Base-by-base conservation (phyloP, 2,113 vertebrate genomes). In the Ptilonorhynchus violaceus region DNA sequence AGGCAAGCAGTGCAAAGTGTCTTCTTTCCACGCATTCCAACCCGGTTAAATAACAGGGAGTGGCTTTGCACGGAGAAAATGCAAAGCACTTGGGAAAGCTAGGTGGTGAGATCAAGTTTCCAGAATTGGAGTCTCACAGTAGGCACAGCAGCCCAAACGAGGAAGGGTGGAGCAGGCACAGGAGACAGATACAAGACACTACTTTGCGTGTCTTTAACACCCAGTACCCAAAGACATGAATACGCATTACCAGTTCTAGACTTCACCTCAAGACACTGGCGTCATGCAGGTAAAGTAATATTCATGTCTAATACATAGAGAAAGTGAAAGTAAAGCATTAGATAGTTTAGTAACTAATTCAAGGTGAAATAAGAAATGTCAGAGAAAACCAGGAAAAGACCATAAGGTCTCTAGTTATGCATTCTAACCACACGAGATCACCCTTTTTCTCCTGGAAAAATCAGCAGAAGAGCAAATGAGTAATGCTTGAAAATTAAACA, bases 11-110 rank as follows among this genome's bases (percentile, higher is more conserved):
- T 55, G 66, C 60, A 19, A 93, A 96, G 91, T 85, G 64, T 72
- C 95, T 92, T 92, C 73, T 94, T 91, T 96, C 89, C 93, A 95
- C 76, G 72, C 95, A 96, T 97, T 97, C 96, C 95, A 95, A 83
- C 44, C 52, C 1, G 0, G 33, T 93, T 91, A 92, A 97, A 87
- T 92, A 96, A 95, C 80, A 92, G 82, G 94, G 96, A 96, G 93
- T 56, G 91, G 68, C 73, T 93, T 67, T 49, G 37, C 86, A 84
- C 63, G 68, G 89, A 91, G 94, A 86, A 95, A 96, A 96, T 23
- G 39, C 55, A 70, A 96, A 93, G 88, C 7, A 0, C 64, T 95
- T 86, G 80, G 73, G 89, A 91, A 80, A 92, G 80, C 56, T n/a
- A 89, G 83, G 81, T 78, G 89, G 91, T 70, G 80, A 96, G 42